Evolutionary conservation across 2,888 invertebrate genomes (phyloP).

Genomic region (Drymonia ruficornis): DNA sequence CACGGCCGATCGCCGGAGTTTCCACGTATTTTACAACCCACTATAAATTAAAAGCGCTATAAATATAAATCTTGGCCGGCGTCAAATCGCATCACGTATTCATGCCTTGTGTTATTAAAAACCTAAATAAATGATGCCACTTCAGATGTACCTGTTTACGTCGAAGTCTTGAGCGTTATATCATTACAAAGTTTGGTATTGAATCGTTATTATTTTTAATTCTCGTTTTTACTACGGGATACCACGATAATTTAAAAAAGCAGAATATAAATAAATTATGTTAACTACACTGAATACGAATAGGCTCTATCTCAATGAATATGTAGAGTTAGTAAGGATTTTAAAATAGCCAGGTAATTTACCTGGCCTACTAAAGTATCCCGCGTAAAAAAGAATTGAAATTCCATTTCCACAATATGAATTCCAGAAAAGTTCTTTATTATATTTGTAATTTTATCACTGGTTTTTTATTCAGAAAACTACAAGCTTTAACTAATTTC

Average conservation of each 20-base stretch:
- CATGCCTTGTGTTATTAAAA: conserved; percentile 68
- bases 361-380: no score
- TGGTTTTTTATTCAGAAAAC: conserved; percentile 2
- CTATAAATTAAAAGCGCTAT: conserved; percentile 76
- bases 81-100: conserved; percentile 78
- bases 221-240: no score
- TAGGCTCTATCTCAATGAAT: no score
- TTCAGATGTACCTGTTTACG: conserved; percentile 36
- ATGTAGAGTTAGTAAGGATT: no score
- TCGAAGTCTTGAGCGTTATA: background rate
- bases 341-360: no score
- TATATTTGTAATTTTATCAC: background rate
- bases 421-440: background rate
- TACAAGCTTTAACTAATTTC: conserved; percentile 1
- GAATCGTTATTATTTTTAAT: background rate
- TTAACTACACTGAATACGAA: no score
- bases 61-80: conserved; percentile 78
- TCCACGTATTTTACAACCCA: conserved; percentile 71
- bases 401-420: no score
- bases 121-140: conserved; percentile 59
- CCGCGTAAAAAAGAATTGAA: no score
- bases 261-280: no score
- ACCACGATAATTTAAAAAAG: no score
- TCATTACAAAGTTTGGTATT: background rate
- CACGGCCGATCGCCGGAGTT: conserved; percentile 60